phyloP scores from a whole-genome alignment of 2,113 vertebrate species.

The Saguinus imperator region DNA sequence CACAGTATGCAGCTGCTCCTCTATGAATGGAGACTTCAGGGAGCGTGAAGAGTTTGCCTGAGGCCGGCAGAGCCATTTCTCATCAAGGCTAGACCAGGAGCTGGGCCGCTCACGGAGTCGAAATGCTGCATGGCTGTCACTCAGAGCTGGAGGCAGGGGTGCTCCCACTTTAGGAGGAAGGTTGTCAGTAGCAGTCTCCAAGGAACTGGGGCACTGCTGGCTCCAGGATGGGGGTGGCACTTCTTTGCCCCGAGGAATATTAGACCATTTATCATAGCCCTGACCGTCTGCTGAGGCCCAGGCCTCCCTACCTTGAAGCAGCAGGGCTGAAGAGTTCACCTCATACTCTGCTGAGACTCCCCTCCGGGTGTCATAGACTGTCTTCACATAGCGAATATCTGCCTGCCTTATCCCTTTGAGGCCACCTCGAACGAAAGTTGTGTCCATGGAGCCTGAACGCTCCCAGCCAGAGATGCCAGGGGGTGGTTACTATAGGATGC shows the following conservation, averaged over 20 bases:
- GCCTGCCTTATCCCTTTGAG: conserved; percentile 90
- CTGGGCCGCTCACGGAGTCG: conserved; percentile 91
- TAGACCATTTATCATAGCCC: conserved; percentile 72
- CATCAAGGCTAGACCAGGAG: conserved; percentile 91
- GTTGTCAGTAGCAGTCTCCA: conserved; percentile 77
- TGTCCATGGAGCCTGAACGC: conserved; percentile 88
- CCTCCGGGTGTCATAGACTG: conserved; percentile 87
- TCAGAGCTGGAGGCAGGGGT: conserved; percentile 91
- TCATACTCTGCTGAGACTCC: conserved; percentile 89
- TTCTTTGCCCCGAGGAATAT: conserved; percentile 80
- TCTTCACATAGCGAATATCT: conserved; percentile 90
- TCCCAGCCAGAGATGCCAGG: conserved; percentile 82
- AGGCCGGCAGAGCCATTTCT: conserved; percentile 85
- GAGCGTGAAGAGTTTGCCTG: conserved; percentile 81
- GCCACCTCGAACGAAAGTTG: conserved; percentile 78
- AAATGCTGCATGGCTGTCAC: conserved; percentile 92
- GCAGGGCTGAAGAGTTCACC: conserved; percentile 84
- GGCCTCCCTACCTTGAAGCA: conserved; percentile 71
- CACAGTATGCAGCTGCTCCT: conserved; percentile 92
- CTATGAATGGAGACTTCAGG: conserved; percentile 81
- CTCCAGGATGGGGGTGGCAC: conserved; percentile 81
- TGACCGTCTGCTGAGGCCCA: conserved; percentile 64
- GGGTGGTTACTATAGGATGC: conserved; percentile 92
- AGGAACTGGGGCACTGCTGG: conserved; percentile 80
- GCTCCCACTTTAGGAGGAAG: conserved; percentile 82